Conservation (phyloP, 2,797 vertebrate genomes). For the Thaleichthys pacificus region DNA sequence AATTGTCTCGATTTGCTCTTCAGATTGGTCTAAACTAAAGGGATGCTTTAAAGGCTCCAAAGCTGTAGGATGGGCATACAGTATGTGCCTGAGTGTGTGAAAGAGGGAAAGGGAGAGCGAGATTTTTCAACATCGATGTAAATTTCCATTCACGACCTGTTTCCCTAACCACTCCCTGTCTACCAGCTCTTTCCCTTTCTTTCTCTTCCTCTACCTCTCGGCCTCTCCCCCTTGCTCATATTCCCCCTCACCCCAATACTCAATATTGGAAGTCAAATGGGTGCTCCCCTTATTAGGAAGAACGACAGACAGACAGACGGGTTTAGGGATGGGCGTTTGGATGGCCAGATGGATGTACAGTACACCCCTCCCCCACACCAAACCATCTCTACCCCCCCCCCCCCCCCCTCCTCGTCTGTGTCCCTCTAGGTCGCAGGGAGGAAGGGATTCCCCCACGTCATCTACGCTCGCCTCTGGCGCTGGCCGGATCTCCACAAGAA, state of each 20-base stretch:
- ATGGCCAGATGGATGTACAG: background rate
- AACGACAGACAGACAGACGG: background rate
- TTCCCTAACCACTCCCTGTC: slow-evolving; percentile 9
- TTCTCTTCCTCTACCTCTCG: background rate
- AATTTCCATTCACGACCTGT: slow-evolving; percentile 8
- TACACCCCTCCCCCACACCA: background rate
- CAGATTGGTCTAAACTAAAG: no score
- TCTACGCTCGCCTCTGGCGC: slow-evolving; percentile 81
- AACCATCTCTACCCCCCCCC: background rate
- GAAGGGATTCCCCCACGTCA: slow-evolving; percentile 82
- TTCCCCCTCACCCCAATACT: background rate
- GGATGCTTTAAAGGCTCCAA: slow-evolving; percentile 3
- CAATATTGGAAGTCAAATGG: background rate
- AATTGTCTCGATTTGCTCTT: slow-evolving; percentile 2
- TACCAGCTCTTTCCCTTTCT: background rate
- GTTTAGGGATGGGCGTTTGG: background rate
- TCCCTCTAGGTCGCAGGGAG: slow-evolving; percentile 74
- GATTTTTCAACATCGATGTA: slow-evolving; percentile 32
- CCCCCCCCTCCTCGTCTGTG: background rate
- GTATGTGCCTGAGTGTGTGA: slow-evolving; percentile 25
- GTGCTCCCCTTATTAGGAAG: background rate
- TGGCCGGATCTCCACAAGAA: slow-evolving; percentile 86
- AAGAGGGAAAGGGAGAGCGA: background rate
- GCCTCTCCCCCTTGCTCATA: background rate
- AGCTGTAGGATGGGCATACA: background rate